Base-by-base conservation (phyloP, 2,888 invertebrate species). In the Uloborus plumipes region DNA sequence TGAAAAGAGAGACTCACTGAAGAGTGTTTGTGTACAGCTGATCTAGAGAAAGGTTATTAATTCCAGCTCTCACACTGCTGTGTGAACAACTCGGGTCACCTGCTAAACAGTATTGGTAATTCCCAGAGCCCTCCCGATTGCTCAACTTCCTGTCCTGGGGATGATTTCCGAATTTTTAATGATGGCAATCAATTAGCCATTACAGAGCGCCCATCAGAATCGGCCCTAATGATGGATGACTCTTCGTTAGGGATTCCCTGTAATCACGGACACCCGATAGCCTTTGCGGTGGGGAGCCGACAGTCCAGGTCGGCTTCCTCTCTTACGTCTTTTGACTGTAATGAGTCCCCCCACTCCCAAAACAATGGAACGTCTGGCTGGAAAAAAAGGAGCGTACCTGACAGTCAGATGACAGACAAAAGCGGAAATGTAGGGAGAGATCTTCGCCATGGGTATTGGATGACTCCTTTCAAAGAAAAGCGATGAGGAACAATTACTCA, bases 101-200 rank as follows among this genome's bases (percentile, higher is more conserved):
- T 39, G 39, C 39, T 4, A 39, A 39, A 39, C 39, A 39, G 39
- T 39, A 39, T 39, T 39, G 39, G 7, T 7, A 39, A 39, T 39
- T 39, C 39, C 1, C 6, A 39, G 39, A 11, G 11, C 11, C 39
- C 9, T 39, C 39, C 9, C 39, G 3, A 39, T 39, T 9, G 39
- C 39, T 9, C 7, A 39, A 11, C 9, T 39, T 39, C 39, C 39
- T 39, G 39, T 39, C 39, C 39, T 4, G 39, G 9, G 18, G 31
- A 49, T 64, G 64, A 64, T 64, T 64, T 39, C 64, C 74, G 74
- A 74, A 81, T 81, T 81, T 81, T 81, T 81, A 81, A 81, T 81
- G 80, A 81, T 65, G 80, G 74, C 80, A 81, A 81, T 81, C 80
- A 81, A 81, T 81, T 81, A 81, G 80, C 80, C 69, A 81, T 81